Evolutionary conservation across 2,888 invertebrate species (phyloP), one percentile per base, ranked within the genome.

Genomic region (Invenusta paracnida): DNA sequence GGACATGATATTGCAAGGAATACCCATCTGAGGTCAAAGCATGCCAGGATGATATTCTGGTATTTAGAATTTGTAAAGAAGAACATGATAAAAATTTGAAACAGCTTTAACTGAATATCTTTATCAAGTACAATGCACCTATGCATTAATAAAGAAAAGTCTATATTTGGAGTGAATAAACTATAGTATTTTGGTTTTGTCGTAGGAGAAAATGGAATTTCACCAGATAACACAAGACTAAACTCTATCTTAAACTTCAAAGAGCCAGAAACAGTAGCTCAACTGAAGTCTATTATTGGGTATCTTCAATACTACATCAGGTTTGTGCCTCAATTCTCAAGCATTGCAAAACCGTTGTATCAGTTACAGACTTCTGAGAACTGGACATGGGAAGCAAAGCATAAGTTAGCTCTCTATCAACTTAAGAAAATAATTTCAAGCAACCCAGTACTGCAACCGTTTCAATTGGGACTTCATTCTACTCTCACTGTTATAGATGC

Each of bases 291-390:
- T 73, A 5, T 73, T 73, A 23, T 73, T 5, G 73, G 17, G 73
- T 73, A 23, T 73, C 73, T 73, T n/a, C 23, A 73, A 73, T 73
- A 73, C 17, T 73, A 73, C 73, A 73, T 5, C 17, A 13, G 27
- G 25, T 5, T 73, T 23, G 27, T 73, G 73, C 73, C 73, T 73
- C 73, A 73, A 23, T 73, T 73, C 11, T 73, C 73, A 73, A 73
- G 2, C 25, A 73, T 73, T 73, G 73, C 73, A 23, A 23, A 73
- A 73, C 73, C 27, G 27, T 73, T 73, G 73, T 73, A n/a, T 73
- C 73, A 73, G 73, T 73, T 73, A 23, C 73, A 73, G 73, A n/a
- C 73, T 73, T 5, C 73, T 73, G 73, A 73, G 73, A 73, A 23
- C 73, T 73, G 73, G 73, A 73, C 11, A 73, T 73, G 17, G 27